Evolutionary conservation across 2,113 vertebrate genomes (phyloP).

Genomic region (Phrynosoma blainvillii): DNA sequence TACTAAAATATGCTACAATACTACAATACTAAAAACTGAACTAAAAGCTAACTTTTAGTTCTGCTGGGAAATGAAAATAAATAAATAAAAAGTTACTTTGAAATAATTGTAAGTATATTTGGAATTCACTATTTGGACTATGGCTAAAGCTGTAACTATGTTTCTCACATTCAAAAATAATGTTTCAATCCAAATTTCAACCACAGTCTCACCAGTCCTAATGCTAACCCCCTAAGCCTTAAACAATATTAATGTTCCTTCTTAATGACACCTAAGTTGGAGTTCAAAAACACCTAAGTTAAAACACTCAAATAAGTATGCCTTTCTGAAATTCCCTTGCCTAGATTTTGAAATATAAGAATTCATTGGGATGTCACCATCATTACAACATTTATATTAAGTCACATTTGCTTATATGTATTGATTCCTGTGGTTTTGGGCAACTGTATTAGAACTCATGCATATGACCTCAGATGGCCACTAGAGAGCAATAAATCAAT

Average conservation of each 20-base stretch:
- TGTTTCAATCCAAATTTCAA: background rate
- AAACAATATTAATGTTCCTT: background rate
- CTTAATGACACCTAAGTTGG: too few species aligned
- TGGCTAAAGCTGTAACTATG: background rate
- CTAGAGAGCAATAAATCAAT: conserved; percentile 41
- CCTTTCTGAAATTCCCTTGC: background rate
- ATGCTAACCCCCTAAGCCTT: background rate
- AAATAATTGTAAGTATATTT: background rate
- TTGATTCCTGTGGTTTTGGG: rapidly evolving
- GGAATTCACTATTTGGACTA: too few species aligned
- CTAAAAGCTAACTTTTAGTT: background rate
- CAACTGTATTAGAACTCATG: background rate
- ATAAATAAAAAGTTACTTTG: background rate
- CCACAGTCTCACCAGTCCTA: background rate
- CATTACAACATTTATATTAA: background rate
- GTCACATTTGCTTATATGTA: rapidly evolving
- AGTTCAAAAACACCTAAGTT: background rate
- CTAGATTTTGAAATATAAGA: background rate
- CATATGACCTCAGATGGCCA: conserved; percentile 26
- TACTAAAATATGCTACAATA: too few species aligned
- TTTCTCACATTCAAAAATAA: background rate
- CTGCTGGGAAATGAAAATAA: background rate
- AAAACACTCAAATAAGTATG: too few species aligned
- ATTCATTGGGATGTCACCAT: background rate
- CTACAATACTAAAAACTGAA: background rate